Conservation (phyloP, 2,797 vertebrate genomes). For the Corythornis leucogaster region DNA sequence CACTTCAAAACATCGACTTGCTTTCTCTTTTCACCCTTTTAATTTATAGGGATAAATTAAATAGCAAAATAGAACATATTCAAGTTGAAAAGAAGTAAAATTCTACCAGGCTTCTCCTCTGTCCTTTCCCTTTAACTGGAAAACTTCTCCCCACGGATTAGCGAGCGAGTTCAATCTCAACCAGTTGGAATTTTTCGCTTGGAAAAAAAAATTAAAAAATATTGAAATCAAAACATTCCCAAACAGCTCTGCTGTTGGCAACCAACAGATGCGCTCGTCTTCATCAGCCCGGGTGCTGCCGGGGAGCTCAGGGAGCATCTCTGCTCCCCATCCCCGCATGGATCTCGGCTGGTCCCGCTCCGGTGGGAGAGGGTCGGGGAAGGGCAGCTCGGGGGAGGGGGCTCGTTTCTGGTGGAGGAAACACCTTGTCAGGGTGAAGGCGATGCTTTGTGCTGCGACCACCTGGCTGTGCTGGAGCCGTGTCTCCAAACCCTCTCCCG, state of each 20-base stretch:
- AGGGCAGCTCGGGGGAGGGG: fast-evolving
- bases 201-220: background rate
- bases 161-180: background rate
- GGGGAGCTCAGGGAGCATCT: background rate
- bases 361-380: background rate
- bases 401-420: background rate
- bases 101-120: background rate
- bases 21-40: background rate
- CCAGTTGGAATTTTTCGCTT: background rate
- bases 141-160: background rate
- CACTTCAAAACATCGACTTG: background rate
- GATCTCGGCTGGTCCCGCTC: fast-evolving
- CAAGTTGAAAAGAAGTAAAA: background rate
- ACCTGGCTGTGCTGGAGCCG: background rate
- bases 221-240: conserved; percentile 22
- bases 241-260: background rate
- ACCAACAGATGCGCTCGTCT: background rate
- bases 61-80: background rate
- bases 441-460: background rate
- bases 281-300: background rate
- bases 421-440: fast-evolving
- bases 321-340: fast-evolving
- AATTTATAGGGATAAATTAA: background rate
- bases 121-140: background rate
- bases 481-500: background rate